phyloP scores from a whole-genome alignment of 2,888 invertebrate genomes.

The Aspidiotus destructor region DNA sequence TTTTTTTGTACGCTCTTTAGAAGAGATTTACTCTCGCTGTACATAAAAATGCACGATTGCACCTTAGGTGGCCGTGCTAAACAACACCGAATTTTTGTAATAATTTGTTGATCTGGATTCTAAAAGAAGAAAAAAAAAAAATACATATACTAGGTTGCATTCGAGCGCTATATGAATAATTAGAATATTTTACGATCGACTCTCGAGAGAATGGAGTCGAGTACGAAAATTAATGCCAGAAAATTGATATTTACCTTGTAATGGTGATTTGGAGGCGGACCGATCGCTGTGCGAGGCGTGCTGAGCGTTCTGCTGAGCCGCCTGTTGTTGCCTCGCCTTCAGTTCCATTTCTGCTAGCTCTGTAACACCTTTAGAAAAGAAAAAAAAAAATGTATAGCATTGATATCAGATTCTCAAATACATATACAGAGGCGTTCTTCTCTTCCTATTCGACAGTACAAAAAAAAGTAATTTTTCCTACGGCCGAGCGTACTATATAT shows the following conservation, averaged over 20 bases:
- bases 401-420: not conserved
- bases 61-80: conserved; percentile 69
- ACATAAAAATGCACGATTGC: conserved; percentile 6
- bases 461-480: not conserved
- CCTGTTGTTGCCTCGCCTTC: conserved; percentile 52
- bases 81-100: conserved; percentile 82
- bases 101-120: conserved; percentile 54
- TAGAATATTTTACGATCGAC: not conserved
- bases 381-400: conserved; percentile 9
- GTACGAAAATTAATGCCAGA: not conserved
- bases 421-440: not conserved
- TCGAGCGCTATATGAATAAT: no score
- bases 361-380: conserved; percentile 47
- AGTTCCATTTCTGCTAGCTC: conserved; percentile 82
- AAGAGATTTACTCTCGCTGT: conserved; percentile 8
- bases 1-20: not conserved
- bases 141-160: not conserved
- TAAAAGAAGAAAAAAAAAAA: conserved; percentile 14
- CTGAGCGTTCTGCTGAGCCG: conserved; percentile 36
- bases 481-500: no score
- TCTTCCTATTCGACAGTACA: no score
- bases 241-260: conserved; percentile 23
- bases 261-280: conserved; percentile 30
- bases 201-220: not conserved
- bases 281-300: conserved; percentile 37